Evolutionary conservation across 2,797 vertebrate genomes (phyloP), one percentile per base, ranked within the genome.

Genomic region (Thaleichthys pacificus): DNA sequence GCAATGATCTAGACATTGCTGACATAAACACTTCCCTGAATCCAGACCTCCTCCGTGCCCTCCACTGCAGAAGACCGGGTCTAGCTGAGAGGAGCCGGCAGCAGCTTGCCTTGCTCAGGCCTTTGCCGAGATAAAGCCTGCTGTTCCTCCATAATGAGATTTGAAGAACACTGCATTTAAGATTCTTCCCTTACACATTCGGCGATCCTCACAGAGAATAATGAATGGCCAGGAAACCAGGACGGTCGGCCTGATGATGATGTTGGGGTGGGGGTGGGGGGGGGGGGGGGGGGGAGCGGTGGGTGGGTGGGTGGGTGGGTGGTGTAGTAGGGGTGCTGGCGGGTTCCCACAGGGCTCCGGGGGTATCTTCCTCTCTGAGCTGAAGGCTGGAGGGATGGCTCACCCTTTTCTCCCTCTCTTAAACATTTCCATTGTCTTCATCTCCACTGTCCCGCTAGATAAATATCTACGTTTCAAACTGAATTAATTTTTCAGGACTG

Each of bases 181-280:
- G 63, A 63, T 30, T 69, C 51, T 22, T 8, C 61, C 42, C 58
- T 21, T 14, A 15, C 8, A 51, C 19, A 56, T 49, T 17, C 42
- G 35, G 32, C 38, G 19, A 32, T 9, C 65, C 35, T 68, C 65
- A 68, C 42, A 68, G 65, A 47, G 72, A 62, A 61, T n/a, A 61
- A 61, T 54, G 28, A 66, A 61, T 65, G 26, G 58, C 26, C 14
- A 32, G 66, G 24, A 35, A 63, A 65, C 26, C 66, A 9, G 49
- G 24, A 21, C 54, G 32, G 56, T 21, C 26, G 42, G 47, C 24
- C 47, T 54, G 60, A n/a, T 63, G 57, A 47, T 30, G 54, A 68
- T 9, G 35, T 62, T 30, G 32, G 63, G 32, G 11, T 47, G 42
- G 9, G 9, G 11, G 9, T 1, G n/a, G 32, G 62, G 54, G 49